These are phyloP conservation scores for Origma solitaria DNA, from an alignment of 2,113 vertebrate species.

Conservation along the genomic window DNA sequence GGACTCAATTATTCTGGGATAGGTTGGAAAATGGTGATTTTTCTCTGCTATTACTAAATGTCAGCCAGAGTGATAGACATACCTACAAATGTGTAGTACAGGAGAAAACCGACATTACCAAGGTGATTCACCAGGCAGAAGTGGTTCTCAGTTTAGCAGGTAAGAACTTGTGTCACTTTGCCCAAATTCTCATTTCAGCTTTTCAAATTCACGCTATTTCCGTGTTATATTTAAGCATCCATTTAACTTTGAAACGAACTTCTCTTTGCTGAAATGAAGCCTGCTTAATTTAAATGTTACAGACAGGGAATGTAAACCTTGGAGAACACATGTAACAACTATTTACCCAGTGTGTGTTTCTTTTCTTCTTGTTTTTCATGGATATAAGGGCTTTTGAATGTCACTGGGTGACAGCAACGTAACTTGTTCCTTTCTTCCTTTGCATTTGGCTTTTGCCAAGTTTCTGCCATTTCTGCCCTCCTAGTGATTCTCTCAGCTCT, in stretches of 20 bases:
- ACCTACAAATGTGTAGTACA: constrained; percentile 60
- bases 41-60: constrained; percentile 50
- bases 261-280: not conserved
- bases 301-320: not conserved
- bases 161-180: not conserved
- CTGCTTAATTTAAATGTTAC: not conserved
- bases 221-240: not conserved
- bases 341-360: not conserved
- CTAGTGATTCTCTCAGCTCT: not conserved
- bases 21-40: constrained; percentile 43
- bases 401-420: not conserved
- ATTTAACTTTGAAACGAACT: not conserved
- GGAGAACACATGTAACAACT: not conserved
- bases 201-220: not conserved
- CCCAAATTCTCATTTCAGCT: not conserved
- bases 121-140: not conserved
- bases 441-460: not conserved
- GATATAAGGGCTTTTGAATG: not conserved
- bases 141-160: constrained; percentile 66
- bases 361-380: not conserved
- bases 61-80: constrained; percentile 48
- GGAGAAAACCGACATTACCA: not conserved
- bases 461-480: not conserved
- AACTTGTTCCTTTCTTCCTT: not conserved
- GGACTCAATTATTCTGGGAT: constrained; percentile 41